Conservation (phyloP, 37 sponge, comb jelly and placozoan species). For the Haliclona indistincta region DNA sequence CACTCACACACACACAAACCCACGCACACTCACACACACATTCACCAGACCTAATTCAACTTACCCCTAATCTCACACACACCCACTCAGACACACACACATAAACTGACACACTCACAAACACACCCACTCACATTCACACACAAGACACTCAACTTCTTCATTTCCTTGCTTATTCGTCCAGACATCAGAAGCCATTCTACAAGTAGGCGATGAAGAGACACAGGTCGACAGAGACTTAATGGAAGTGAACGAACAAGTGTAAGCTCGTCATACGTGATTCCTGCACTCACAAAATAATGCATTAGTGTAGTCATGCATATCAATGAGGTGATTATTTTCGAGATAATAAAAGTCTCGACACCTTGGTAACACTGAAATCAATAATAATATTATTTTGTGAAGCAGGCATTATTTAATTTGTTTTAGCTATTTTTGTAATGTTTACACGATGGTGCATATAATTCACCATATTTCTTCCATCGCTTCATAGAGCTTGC, state of each 20-base stretch:
- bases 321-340: not conserved
- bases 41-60: too few relatives aligned
- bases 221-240: conserved; percentile 50
- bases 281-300: not conserved
- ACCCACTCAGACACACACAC: too few relatives aligned
- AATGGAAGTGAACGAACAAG: conserved; percentile 58
- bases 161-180: not conserved
- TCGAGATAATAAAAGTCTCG: too few relatives aligned
- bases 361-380: too few relatives aligned
- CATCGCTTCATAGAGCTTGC: conserved; percentile 30
- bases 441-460: not conserved
- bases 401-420: too few relatives aligned
- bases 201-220: conserved; percentile 53
- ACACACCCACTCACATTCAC: too few relatives aligned
- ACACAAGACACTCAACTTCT: not conserved
- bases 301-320: conserved; percentile 3
- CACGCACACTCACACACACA: too few relatives aligned
- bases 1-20: too few relatives aligned
- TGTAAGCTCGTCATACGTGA: conserved; percentile 32
- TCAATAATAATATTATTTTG: not conserved
- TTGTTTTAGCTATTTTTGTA: not conserved
- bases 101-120: too few relatives aligned
- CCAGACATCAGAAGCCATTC: conserved; percentile 50
- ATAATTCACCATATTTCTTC: not conserved
- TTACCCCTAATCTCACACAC: too few relatives aligned